Evolutionary conservation across 2,888 invertebrate species (phyloP), one percentile per base, ranked within the genome.

Genomic region (Xanthorhoe spadicearia): DNA sequence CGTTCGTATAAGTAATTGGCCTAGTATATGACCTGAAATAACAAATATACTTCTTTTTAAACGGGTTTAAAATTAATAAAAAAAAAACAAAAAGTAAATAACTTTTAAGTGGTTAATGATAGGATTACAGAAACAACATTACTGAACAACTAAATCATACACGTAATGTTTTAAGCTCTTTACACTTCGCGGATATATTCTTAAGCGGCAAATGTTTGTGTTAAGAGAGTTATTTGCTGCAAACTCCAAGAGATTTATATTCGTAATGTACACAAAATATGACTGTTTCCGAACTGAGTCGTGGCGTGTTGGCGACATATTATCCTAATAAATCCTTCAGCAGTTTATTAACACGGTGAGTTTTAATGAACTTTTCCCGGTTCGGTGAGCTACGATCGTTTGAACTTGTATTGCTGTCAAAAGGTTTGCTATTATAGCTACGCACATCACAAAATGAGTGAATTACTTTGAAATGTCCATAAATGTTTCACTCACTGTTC

Each of bases 281-380:
- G 56, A 67, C 55, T 59, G 57, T 60, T 64, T 57, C 8, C 13
- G n/a, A 48, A 51, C 50, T 35, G 38, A 62, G 50, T 52, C 7
- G 63, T 10, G 38, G 60, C 61, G 61, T 69, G 61, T 62, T 54
- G 32, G 61, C 54, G 69, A 74, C 64, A 70, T 73, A 70, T 69
- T 63, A 67, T 69, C 43, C 54, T 54, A 69, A 75, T 76, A 69
- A 71, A 79, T 79, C 70, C 66, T 66, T 69, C 63, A 69, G 70
- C 69, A 66, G 62, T 75, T 74, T 71, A 66, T 68, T 71, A 68
- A 50, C 64, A 55, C 53, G 67, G 61, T 67, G 56, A 70, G 67
- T 71, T 74, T 74, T 77, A 80, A 77, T 70, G 65, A 70, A 69
- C 61, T 68, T 66, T 68, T 61, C 61, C 35, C 60, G 59, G 15